A percentile compares a stretch with the other conserved stretches of the same genome.
These are phyloP conservation scores for Microctonus aethiopoides DNA, from an alignment of 2,888 invertebrate species.

Conservation along the genomic window DNA sequence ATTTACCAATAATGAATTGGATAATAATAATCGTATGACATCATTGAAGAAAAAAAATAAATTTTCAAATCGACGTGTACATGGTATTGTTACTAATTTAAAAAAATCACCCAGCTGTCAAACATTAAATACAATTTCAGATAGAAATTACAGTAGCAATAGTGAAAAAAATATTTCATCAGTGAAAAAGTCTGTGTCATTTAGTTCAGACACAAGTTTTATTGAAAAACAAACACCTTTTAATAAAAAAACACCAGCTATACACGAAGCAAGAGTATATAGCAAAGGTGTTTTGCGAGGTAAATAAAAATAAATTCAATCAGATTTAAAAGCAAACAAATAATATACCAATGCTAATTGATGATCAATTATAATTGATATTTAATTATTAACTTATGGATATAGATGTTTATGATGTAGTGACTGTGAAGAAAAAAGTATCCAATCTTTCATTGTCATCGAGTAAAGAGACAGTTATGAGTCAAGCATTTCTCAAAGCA, in stretches of 20 bases:
- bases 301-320: conserved; percentile 35
- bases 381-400: neutral
- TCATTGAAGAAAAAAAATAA: conserved; percentile 31
- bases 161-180: neutral
- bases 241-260: conserved; percentile 46
- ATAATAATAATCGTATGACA: conserved; percentile 28
- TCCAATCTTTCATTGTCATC: conserved; percentile 43
- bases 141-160: neutral
- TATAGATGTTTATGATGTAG: conserved; percentile 39
- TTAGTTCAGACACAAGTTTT: conserved; percentile 62
- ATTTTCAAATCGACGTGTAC: conserved; percentile 10
- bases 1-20: conserved; percentile 43
- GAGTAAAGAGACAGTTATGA: conserved; percentile 51
- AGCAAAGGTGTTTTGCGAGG: conserved; percentile 62
- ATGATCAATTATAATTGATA: too few relatives aligned
- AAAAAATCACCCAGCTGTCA: conserved; percentile 47
- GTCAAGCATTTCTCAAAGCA: conserved; percentile 68
- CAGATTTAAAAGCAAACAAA: neutral
- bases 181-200: conserved; percentile 61
- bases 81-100: conserved; percentile 26
- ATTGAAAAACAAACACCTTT: conserved; percentile 51
- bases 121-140: conserved; percentile 40
- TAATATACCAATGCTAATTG: too few relatives aligned
- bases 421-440: conserved; percentile 46
- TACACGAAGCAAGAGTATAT: conserved; percentile 63